phyloP scores from a whole-genome alignment of 1,140 invertebrate genomes.

The Aporrectodea caliginosa region DNA sequence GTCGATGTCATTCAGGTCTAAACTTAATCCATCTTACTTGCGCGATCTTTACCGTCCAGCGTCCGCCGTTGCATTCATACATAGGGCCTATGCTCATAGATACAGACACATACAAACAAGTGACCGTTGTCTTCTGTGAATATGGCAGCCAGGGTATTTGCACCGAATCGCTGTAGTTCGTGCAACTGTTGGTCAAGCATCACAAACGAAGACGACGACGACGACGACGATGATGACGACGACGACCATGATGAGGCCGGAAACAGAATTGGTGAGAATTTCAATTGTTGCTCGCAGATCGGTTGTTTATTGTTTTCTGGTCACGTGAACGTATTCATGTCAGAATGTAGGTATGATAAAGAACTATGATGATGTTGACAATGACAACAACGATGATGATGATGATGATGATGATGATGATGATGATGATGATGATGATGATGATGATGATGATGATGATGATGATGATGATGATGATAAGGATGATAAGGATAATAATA shows the following conservation, averaged over 20 bases:
- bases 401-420: too few species aligned
- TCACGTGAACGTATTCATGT: neutral
- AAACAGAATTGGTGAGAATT: neutral
- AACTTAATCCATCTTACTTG: too few species aligned
- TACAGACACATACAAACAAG: too few species aligned
- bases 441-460: too few species aligned
- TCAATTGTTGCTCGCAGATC: neutral
- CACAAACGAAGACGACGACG: neutral
- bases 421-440: too few species aligned
- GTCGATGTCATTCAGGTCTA: too few species aligned
- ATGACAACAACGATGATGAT: neutral
- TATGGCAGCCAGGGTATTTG: neutral
- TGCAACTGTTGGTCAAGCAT: neutral
- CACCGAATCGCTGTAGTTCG: neutral
- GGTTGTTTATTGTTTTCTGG: neutral
- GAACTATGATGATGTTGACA: neutral
- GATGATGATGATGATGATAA: too few species aligned
- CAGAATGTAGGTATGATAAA: neutral
- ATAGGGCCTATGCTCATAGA: too few species aligned
- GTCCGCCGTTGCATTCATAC: too few species aligned
- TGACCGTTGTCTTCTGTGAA: too few species aligned
- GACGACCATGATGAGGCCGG: constrained; percentile 6
- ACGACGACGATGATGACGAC: constrained; percentile 5
- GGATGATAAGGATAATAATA: too few species aligned
- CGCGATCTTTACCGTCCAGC: too few species aligned